Conservation (phyloP, 2,888 invertebrate genomes). For the Choristoneura rosaceana region DNA sequence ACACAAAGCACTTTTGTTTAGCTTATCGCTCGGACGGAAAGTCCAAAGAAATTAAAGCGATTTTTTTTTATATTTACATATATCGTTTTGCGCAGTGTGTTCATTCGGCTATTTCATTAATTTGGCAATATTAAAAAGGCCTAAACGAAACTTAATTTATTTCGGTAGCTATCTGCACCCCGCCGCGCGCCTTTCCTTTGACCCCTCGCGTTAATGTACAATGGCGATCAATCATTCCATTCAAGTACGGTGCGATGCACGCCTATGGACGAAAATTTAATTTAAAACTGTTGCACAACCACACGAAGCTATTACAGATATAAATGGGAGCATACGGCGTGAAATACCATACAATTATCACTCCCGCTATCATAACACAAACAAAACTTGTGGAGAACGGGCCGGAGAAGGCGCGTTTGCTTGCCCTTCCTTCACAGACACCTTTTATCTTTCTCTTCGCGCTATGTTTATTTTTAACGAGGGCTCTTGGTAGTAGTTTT, state of each 20-base stretch:
- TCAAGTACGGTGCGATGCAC: slow-evolving; percentile 52
- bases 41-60: too few relatives aligned
- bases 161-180: slow-evolving; percentile 19
- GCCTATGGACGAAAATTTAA: slow-evolving; percentile 54
- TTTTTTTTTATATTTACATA: too few relatives aligned
- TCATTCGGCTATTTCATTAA: neutral
- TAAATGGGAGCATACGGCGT: slow-evolving; percentile 51
- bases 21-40: too few relatives aligned
- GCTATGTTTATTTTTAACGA: slow-evolving; percentile 16
- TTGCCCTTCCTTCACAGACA: slow-evolving; percentile 20
- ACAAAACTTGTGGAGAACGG: slow-evolving; percentile 40
- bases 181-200: slow-evolving; percentile 45
- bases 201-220: slow-evolving; percentile 42
- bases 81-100: too few relatives aligned
- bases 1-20: too few relatives aligned
- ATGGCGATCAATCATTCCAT: slow-evolving; percentile 59
- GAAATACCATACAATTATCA: slow-evolving; percentile 50
- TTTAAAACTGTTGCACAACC: slow-evolving; percentile 56
- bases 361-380: slow-evolving; percentile 51
- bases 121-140: neutral
- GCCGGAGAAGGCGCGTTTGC: neutral
- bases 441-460: slow-evolving; percentile 24
- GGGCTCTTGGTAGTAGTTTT: slow-evolving; percentile 26
- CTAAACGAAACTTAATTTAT: slow-evolving; percentile 37
- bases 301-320: slow-evolving; percentile 47